A percentile compares a stretch with the other conserved stretches of the same genome.
Evolutionary conservation across 1,140 invertebrate genomes (phyloP).

Genomic region (Drosophila arawakana): DNA sequence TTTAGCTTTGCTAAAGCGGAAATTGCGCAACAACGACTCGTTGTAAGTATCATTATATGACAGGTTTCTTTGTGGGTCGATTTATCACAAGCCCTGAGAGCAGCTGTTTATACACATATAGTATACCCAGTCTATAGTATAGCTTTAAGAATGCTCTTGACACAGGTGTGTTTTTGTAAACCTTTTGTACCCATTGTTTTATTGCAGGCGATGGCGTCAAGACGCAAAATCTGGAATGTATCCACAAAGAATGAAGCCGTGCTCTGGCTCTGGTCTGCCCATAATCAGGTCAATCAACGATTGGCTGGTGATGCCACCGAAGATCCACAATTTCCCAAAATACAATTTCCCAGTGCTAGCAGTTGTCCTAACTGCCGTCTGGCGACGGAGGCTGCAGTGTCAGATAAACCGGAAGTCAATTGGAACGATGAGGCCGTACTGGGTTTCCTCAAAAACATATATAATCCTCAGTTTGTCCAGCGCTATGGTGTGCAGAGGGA

Average conservation of each 20-base stretch:
- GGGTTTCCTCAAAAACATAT: constrained; percentile 90
- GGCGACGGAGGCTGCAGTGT: constrained; percentile 14
- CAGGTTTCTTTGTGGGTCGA: background rate
- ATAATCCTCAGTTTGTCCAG: constrained; percentile 87
- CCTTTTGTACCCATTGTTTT: background rate
- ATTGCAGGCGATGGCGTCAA: constrained; percentile 88
- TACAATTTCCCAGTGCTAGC: constrained; percentile 92
- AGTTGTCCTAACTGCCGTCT: constrained; percentile 90
- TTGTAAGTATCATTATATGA: background rate
- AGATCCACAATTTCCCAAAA: constrained; percentile 95
- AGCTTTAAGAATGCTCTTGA: constrained; percentile 1
- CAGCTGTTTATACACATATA: constrained; percentile 54
- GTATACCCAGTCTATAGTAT: background rate
- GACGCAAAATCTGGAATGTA: constrained; percentile 89
- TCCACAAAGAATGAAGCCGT: constrained; percentile 90
- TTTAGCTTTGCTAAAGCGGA: background rate
- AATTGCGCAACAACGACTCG: constrained; percentile 17
- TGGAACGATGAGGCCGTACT: constrained; percentile 91
- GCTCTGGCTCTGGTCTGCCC: constrained; percentile 97
- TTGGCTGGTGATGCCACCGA: constrained; percentile 94
- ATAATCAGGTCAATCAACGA: constrained; percentile 97
- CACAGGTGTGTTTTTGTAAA: constrained; percentile 21
- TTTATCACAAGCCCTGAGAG: background rate
- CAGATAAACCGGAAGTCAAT: constrained; percentile 82
- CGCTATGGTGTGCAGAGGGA: constrained; percentile 80